Evolutionary conservation across 2,113 vertebrate genomes (phyloP).

Genomic region (Phocoena sinus): DNA sequence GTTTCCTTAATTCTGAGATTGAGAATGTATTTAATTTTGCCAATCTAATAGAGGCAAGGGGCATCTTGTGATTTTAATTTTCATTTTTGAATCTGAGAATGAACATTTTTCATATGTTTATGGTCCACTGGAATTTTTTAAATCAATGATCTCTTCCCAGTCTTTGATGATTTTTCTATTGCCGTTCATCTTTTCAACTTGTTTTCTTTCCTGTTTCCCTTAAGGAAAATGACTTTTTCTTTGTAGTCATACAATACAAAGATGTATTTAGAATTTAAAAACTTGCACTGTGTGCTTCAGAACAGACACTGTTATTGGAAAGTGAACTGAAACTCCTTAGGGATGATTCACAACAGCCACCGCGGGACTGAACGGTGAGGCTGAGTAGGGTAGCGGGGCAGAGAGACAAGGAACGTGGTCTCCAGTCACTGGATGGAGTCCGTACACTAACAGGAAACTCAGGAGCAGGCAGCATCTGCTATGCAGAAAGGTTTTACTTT

Average conservation of each 20-base stretch:
- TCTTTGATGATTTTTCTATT: neutral
- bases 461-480: neutral
- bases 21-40: neutral
- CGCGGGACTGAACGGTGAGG: accelerated
- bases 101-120: neutral
- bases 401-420: neutral
- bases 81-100: neutral
- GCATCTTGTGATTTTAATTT: neutral
- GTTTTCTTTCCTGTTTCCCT: neutral
- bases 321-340: neutral
- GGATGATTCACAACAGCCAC: neutral
- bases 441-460: neutral
- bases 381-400: accelerated
- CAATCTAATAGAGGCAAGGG: neutral
- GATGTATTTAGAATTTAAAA: neutral
- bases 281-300: neutral
- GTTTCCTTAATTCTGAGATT: neutral
- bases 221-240: neutral
- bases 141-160: neutral
- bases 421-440: neutral
- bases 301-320: neutral
- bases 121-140: neutral
- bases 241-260: neutral
- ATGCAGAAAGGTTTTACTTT: neutral
- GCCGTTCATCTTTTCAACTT: neutral